These are phyloP conservation scores for Meda fulgida DNA, from an alignment of 2,797 vertebrate species.

Conservation along the genomic window DNA sequence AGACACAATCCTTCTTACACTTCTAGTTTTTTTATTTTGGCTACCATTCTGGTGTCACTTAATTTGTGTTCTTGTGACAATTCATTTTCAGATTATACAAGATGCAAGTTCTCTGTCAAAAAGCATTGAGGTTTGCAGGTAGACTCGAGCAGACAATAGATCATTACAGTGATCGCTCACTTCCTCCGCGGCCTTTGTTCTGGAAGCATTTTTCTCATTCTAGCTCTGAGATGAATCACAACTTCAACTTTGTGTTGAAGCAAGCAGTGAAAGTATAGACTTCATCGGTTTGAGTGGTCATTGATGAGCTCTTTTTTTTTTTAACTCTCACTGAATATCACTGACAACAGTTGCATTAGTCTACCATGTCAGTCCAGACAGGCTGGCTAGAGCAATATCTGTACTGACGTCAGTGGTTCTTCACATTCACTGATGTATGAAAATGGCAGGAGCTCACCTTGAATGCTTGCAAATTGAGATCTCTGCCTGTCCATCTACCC, in stretches of 20 bases:
- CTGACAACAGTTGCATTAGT: neutral
- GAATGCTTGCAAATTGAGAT: conserved; percentile 14
- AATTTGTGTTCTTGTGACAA: neutral
- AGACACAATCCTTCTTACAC: neutral
- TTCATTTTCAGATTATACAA: neutral
- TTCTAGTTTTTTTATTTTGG: neutral
- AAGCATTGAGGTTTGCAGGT: neutral
- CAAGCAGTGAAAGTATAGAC: neutral
- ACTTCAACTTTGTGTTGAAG: conserved; percentile 2
- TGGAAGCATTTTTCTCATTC: neutral
- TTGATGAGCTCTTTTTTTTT: neutral
- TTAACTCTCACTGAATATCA: neutral
- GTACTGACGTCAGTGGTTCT: conserved; percentile 13
- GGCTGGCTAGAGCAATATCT: conserved; percentile 6
- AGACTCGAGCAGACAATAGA: conserved; percentile 6
- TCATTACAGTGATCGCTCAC: neutral
- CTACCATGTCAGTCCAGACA: neutral
- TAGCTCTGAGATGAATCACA: conserved; percentile 6
- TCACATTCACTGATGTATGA: conserved; percentile 26
- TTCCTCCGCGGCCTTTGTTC: neutral
- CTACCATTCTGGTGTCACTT: neutral
- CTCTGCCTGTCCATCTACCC: neutral
- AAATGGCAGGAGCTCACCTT: conserved; percentile 26
- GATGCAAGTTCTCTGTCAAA: neutral
- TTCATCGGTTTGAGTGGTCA: neutral